Conservation (phyloP, 2,888 invertebrate species). For the Cataglyphis cursor region DNA sequence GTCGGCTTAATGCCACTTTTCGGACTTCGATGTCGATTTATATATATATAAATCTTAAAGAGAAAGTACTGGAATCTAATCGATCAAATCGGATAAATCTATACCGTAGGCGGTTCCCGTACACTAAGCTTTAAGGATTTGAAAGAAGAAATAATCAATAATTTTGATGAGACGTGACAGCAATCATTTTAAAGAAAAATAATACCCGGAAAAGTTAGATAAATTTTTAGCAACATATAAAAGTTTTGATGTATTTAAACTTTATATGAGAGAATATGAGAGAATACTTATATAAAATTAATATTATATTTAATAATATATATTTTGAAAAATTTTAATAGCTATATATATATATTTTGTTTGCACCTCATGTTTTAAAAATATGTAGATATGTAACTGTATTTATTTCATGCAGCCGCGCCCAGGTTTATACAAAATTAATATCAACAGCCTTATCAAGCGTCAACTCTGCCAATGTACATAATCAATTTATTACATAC, state of each 20-base stretch:
- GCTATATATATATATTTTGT: background rate
- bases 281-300: background rate
- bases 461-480: slow-evolving; percentile 15
- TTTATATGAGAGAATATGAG: background rate
- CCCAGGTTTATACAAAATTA: slow-evolving; percentile 15
- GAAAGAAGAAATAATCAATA: slow-evolving; percentile 14
- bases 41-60: slow-evolving; percentile 15
- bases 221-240: background rate
- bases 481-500: slow-evolving; percentile 44
- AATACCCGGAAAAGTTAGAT: background rate
- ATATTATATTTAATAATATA: background rate
- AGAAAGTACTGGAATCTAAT: slow-evolving; percentile 1
- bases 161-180: background rate
- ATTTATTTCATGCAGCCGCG: background rate
- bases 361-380: background rate
- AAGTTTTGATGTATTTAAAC: background rate
- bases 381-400: background rate
- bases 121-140: background rate
- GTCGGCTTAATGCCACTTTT: slow-evolving; percentile 30
- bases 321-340: background rate
- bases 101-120: background rate
- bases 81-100: slow-evolving; percentile 36
- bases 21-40: slow-evolving; percentile 23
- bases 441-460: slow-evolving; percentile 31
- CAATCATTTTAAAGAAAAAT: background rate